These are phyloP conservation scores for Gobio gobio DNA, from an alignment of 2,113 vertebrate species.

Conservation along the genomic window DNA sequence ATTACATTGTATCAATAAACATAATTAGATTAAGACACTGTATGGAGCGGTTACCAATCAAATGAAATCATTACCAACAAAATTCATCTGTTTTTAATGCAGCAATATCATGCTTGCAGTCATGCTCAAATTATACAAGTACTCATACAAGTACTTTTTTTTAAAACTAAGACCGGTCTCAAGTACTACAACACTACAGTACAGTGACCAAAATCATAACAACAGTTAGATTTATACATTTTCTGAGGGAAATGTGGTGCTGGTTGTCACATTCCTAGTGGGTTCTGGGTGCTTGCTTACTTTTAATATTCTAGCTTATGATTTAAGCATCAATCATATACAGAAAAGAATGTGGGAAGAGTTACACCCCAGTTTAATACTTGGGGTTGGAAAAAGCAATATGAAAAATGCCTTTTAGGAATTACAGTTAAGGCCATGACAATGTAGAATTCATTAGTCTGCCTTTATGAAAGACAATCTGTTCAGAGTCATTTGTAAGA, in stretches of 20 bases:
- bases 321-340: background rate
- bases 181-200: too few species aligned
- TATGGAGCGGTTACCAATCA: too few species aligned
- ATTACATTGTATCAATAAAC: too few species aligned
- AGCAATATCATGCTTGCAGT: too few species aligned
- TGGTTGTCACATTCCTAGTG: background rate
- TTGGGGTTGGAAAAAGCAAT: background rate
- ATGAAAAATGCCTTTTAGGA: background rate
- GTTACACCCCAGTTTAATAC: background rate
- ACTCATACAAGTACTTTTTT: too few species aligned
- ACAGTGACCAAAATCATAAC: conserved; percentile 3
- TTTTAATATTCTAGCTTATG: background rate
- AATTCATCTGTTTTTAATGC: too few species aligned
- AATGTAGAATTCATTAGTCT: background rate
- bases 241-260: too few species aligned
- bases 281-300: background rate
- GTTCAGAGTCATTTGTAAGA: conserved; percentile 10
- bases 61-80: too few species aligned
- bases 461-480: background rate
- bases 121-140: too few species aligned
- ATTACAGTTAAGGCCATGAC: background rate
- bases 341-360: background rate
- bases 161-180: too few species aligned
- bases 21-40: too few species aligned
- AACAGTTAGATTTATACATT: background rate